These are phyloP conservation scores for Apodemus sylvaticus DNA, from an alignment of 2,113 vertebrate genomes.

Conservation along the genomic window DNA sequence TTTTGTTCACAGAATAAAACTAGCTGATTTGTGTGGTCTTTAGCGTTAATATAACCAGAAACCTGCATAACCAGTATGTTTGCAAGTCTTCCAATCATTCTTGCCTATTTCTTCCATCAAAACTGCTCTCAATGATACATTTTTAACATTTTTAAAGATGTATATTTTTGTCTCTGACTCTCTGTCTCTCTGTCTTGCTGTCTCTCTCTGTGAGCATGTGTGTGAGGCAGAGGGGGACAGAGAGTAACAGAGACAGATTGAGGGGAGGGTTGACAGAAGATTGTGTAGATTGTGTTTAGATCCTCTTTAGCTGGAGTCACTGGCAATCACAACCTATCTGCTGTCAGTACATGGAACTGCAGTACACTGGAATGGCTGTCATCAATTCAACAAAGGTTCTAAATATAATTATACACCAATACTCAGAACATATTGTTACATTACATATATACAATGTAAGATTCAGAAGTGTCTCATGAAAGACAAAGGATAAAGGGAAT, in stretches of 20 bases:
- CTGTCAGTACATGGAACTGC: background rate
- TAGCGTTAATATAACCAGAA: background rate
- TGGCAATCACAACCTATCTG: background rate
- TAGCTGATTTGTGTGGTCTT: accelerated
- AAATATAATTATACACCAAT: background rate
- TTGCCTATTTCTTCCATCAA: background rate
- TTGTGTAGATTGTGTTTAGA: background rate
- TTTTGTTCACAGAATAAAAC: background rate
- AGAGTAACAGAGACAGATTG: background rate
- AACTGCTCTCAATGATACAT: background rate
- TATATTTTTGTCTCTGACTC: background rate
- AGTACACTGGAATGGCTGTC: too few species aligned
- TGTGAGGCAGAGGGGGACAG: background rate
- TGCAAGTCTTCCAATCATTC: background rate
- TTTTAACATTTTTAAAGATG: background rate
- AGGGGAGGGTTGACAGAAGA: background rate
- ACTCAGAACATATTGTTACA: background rate
- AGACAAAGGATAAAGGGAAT: background rate
- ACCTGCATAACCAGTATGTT: background rate
- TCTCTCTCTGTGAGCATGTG: background rate
- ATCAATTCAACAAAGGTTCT: background rate
- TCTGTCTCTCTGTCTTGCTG: background rate
- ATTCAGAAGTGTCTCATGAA: background rate
- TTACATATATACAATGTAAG: too few species aligned
- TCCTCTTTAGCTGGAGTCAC: background rate